These are phyloP conservation scores for Clepsis dumicolana DNA, from an alignment of 2,888 invertebrate species.

Conservation along the genomic window DNA sequence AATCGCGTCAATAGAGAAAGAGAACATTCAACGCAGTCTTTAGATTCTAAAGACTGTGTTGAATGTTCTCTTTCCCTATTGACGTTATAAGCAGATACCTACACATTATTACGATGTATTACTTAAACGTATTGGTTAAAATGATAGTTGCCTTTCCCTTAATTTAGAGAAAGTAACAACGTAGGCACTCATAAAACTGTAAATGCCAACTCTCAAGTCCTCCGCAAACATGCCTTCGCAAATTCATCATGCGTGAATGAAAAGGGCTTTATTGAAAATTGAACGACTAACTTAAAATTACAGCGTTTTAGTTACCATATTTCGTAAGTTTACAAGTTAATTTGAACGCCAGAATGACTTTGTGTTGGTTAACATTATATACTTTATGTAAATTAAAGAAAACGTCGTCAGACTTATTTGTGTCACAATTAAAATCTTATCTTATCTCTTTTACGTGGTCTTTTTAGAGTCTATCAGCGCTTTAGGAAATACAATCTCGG, in stretches of 20 bases:
- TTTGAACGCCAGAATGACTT: background rate
- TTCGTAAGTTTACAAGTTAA: background rate
- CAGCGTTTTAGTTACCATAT: background rate
- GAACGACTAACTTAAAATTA: slow-evolving; percentile 14
- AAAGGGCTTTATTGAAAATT: slow-evolving; percentile 27
- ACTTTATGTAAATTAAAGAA: too few relatives aligned
- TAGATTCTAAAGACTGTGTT: too few relatives aligned
- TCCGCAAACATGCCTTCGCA: slow-evolving; percentile 20
- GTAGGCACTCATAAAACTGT: background rate
- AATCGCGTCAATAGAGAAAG: too few relatives aligned
- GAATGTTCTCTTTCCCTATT: background rate
- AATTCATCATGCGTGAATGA: slow-evolving; percentile 28
- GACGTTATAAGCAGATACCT: too few relatives aligned
- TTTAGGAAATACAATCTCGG: too few relatives aligned
- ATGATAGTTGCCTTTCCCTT: background rate
- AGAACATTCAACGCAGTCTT: too few relatives aligned
- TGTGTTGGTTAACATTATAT: background rate
- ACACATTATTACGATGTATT: too few relatives aligned
- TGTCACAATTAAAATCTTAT: too few relatives aligned
- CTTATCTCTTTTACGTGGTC: too few relatives aligned
- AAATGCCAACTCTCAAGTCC: slow-evolving; percentile 28
- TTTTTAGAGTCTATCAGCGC: too few relatives aligned
- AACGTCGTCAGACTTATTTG: too few relatives aligned
- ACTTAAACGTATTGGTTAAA: background rate
- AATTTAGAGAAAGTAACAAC: slow-evolving; percentile 28